A percentile compares a stretch with the other conserved stretches of the same genome.
Evolutionary conservation across 1,140 invertebrate species (phyloP).

Genomic region (Oryctes rhinoceros): DNA sequence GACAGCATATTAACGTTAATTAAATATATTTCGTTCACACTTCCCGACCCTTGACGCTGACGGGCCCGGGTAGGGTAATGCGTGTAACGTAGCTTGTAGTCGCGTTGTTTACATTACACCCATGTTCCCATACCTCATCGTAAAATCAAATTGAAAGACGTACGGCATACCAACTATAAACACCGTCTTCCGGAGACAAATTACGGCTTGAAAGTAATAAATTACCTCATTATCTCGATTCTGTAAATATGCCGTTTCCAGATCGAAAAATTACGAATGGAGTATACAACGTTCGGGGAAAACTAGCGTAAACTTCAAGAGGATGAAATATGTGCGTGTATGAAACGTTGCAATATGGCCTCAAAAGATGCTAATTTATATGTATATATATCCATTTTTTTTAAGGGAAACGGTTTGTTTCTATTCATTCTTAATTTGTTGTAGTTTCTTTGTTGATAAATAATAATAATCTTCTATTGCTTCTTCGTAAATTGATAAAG

Average conservation of each 20-base stretch:
- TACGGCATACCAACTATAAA: conserved; percentile 13
- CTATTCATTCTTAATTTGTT: too few species aligned
- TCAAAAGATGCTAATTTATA: neutral
- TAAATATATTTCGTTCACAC: conserved; percentile 25
- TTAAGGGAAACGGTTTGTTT: neutral
- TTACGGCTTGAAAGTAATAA: conserved; percentile 17
- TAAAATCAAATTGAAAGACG: conserved; percentile 29
- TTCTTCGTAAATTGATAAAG: too few species aligned
- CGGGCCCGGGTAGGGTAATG: too few species aligned
- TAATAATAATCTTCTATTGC: too few species aligned
- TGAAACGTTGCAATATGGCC: neutral
- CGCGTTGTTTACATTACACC: neutral
- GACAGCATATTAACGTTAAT: conserved; percentile 33
- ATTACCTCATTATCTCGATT: conserved; percentile 19
- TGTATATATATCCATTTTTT: too few species aligned
- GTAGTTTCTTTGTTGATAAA: too few species aligned
- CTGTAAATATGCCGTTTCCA: neutral
- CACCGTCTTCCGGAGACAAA: conserved; percentile 1
- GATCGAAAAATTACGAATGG: neutral
- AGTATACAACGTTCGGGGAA: neutral
- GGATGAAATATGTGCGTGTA: neutral
- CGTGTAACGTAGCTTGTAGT: neutral
- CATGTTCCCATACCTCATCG: conserved; percentile 11
- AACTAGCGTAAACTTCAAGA: neutral
- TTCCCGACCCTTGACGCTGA: neutral